Evolutionary conservation across 2,113 vertebrate genomes (phyloP), one percentile per base, ranked within the genome.

Genomic region (Anarhynchus alexandrinus): DNA sequence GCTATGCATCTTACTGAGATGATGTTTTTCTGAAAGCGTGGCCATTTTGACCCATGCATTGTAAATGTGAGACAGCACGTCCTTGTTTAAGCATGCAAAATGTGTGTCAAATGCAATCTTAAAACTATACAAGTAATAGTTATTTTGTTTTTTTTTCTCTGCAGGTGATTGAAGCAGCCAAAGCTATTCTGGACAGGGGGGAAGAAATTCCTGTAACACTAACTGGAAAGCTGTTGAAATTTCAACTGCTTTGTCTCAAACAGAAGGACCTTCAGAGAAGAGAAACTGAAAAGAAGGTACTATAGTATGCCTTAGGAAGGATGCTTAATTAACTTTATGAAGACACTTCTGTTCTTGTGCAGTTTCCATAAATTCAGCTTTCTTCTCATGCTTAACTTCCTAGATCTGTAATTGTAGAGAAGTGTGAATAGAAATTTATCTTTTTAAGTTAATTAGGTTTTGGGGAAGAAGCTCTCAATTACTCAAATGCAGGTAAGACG

Each of bases 161-260:
- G 8, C 67, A 99, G 99, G 98, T 99, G 70, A 88, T 98, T 49
- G 97, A 98, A 82, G 77, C 95, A 78, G 99, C 99, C 96, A 99
- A 97, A 95, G 43, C 81, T 23, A 91, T 99, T 93, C 89, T 99
- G 85, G 98, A 99, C 70, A 96, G 72, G 19, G 98, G 98, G 92
- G 97, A 98, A 65, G 97, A 98, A 84, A 96, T 99, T 91, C 97
- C 99, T 67, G 83, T 98, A 82, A 98, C 99, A 14, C 93, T 99
- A 64, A 98, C 98, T 96, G 98, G 98, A 70, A 99, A 99, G 94
- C 96, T 99, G 72, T 65, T 99, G 86, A 99, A 99, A 97, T 99
- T 99, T 94, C 98, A 98, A 47, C 97, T 99, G 89, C 98, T 99
- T 69, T 97, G 96, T 52, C 93, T 99, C 71, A 99, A 99, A 97